Evolutionary conservation across 2,113 vertebrate genomes (phyloP).

Genomic region (Prochilodus magdalenae): DNA sequence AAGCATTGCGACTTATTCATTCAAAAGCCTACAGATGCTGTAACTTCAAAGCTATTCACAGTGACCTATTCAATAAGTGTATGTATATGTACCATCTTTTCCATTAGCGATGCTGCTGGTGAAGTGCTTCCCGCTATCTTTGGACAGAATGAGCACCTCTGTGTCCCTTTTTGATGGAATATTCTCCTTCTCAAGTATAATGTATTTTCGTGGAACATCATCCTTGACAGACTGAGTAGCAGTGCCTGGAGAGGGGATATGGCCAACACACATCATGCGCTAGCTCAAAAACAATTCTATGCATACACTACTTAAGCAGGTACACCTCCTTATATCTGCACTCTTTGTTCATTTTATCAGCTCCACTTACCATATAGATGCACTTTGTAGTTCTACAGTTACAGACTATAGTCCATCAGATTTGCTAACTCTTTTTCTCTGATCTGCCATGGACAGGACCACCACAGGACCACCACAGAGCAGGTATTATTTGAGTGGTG

Average conservation of each 20-base stretch:
- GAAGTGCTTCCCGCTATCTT: conserved; percentile 96
- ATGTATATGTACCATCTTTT: conserved; percentile 66
- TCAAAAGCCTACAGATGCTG: background rate
- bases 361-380: too few relatives aligned
- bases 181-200: conserved; percentile 92
- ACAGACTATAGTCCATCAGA: too few relatives aligned
- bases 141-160: conserved; percentile 88
- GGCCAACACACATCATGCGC: background rate
- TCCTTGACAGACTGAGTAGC: conserved; percentile 78
- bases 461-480: too few relatives aligned
- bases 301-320: too few relatives aligned
- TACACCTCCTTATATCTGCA: too few relatives aligned
- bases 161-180: conserved; percentile 83
- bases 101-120: conserved; percentile 72
- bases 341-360: too few relatives aligned
- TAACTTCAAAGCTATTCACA: background rate
- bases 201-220: conserved; percentile 86
- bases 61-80: background rate
- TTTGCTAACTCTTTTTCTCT: too few relatives aligned
- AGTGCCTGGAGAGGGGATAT: conserved; percentile 59
- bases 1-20: background rate
- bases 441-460: too few relatives aligned
- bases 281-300: background rate
- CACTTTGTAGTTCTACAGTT: too few relatives aligned
- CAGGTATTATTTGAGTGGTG: too few relatives aligned